Base-by-base conservation (phyloP, 2,888 invertebrate genomes). In the Noctua janthe region DNA sequence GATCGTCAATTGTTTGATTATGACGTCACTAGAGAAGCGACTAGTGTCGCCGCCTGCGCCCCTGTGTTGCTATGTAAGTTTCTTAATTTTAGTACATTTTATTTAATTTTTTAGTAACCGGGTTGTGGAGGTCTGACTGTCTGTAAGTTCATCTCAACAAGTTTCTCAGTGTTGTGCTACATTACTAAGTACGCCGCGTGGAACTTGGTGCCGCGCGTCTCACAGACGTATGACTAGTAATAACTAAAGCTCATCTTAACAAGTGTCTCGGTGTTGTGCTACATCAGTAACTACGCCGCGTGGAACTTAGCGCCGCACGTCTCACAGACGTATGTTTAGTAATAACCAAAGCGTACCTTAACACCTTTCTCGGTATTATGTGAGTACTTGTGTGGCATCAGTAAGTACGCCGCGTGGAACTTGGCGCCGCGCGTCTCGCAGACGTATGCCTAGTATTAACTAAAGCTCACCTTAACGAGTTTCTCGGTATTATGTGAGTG, bases 251-350 rank as follows among this genome's bases (percentile, higher is more conserved):
- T 43, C 43, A 95, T 95, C 92, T 94, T 94, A n/a, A 92, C 81
- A 0, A 85, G 79, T 71, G 89, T 94, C 66, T 94, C 92, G 0
- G 92, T 92, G 51, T 74, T 84, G 85, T 96, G 95, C 75, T 95
- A 95, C 0, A 92, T 84, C 2, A 95, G 89, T 0, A 95, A 89
- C 67, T 94, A 93, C 0, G 94, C 91, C 0, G 95, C 95, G 91
- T 96, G 96, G 92, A 95, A 96, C 84, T 91, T 90, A 0, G 94
- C 94, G 11, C 93, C 95, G 89, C 96, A 95, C 0, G 85, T 20
- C 72, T 95, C 95, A 59, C 96, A 96, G 0, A 92, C 90, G 81
- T 89, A 96, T 8, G 43, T 43, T 10, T 43, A 43, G 10, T 43
- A 43, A 10, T 10, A 43, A 43, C 10, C 7, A 43, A 20, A 29